Conservation (phyloP, 2,113 vertebrate genomes). For the Marmota flaviventris region DNA sequence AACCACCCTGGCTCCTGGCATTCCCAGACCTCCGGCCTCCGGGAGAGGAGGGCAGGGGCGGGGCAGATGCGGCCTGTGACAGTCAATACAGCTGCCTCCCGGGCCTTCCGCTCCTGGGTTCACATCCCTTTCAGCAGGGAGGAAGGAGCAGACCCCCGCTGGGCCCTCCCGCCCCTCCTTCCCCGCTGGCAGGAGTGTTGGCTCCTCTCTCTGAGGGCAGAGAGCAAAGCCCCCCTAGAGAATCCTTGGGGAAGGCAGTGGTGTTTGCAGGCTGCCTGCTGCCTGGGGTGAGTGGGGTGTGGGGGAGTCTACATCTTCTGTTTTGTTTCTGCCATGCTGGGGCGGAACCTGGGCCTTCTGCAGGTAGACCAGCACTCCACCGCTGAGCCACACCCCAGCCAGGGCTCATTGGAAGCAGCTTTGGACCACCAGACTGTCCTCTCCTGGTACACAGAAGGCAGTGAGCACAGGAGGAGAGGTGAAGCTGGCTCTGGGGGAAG, state of each 20-base stretch:
- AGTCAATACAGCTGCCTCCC: neutral
- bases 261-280: neutral
- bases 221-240: neutral
- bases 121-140: neutral
- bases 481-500: neutral
- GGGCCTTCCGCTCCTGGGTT: neutral
- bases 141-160: neutral
- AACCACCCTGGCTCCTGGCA: neutral
- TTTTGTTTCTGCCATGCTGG: neutral
- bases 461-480: neutral
- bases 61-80: neutral
- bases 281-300: neutral
- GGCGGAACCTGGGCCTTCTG: no score
- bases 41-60: neutral
- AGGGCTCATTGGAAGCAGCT: neutral
- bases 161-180: no score
- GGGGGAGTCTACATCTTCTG: neutral
- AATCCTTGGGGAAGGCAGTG: neutral
- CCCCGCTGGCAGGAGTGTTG: neutral
- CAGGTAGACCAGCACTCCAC: no score
- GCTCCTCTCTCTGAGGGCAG: neutral
- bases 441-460: fast-evolving
- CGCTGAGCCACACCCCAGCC: neutral
- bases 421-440: no score
- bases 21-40: neutral